phyloP scores from a whole-genome alignment of 2,888 invertebrate species.

The Nephrotoma flavescens region DNA sequence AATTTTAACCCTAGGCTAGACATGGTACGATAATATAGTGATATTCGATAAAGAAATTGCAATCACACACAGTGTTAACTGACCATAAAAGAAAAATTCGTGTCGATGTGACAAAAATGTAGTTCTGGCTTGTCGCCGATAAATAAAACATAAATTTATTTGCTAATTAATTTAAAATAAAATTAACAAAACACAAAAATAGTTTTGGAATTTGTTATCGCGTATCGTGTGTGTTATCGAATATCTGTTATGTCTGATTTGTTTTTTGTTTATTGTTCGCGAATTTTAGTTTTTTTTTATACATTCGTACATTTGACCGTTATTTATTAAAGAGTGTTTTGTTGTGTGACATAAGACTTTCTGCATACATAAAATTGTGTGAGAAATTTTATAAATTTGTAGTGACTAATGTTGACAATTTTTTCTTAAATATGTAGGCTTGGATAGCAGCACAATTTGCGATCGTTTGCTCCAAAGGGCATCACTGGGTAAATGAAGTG shows the following conservation, averaged over 20 bases:
- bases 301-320: not conserved
- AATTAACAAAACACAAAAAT: not conserved
- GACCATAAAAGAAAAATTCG: not conserved
- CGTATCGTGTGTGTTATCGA: not conserved
- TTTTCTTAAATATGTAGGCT: too few relatives aligned
- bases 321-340: not conserved
- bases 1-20: not conserved
- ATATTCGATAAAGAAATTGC: too few relatives aligned
- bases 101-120: not conserved
- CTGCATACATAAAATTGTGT: not conserved
- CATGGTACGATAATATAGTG: not conserved
- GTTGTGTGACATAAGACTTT: not conserved
- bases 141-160: not conserved
- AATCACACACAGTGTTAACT: not conserved
- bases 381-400: too few relatives aligned
- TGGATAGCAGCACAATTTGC: too few relatives aligned
- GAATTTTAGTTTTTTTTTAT: not conserved
- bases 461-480: too few relatives aligned
- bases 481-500: too few relatives aligned
- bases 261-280: not conserved
- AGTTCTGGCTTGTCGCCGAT: not conserved
- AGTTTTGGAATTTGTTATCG: not conserved
- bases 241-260: not conserved
- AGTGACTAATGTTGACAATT: too few relatives aligned
- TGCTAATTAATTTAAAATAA: not conserved